Conservation (phyloP, 2,888 invertebrate species). For the Drosophila kanekoi region DNA sequence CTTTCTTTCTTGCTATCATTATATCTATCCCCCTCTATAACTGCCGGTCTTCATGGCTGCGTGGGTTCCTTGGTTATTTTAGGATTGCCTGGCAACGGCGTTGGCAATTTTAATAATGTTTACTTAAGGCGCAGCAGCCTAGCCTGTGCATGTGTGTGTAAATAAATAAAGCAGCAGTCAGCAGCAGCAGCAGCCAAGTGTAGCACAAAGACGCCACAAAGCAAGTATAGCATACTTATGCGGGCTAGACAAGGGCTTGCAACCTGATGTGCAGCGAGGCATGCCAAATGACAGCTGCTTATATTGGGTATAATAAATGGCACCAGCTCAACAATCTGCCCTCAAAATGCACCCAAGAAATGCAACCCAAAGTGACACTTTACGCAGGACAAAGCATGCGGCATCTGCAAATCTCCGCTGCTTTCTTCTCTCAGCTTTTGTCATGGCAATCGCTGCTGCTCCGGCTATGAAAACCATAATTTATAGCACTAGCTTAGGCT, state of each 20-base stretch:
- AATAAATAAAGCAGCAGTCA: conserved; percentile 49
- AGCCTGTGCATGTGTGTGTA: conserved; percentile 36
- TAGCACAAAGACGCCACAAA: conserved; percentile 43
- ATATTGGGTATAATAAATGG: conserved; percentile 53
- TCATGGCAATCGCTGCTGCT: conserved; percentile 29
- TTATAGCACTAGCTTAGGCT: conserved; percentile 38
- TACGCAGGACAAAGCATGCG: conserved; percentile 14
- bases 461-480: conserved; percentile 47
- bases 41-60: conserved; percentile 14
- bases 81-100: conserved; percentile 73
- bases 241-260: conserved; percentile 41
- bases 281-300: conserved; percentile 71
- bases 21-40: background rate
- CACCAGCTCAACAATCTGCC: conserved; percentile 59
- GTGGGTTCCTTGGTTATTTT: conserved; percentile 68
- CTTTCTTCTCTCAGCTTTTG: conserved; percentile 8
- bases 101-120: conserved; percentile 80
- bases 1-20: background rate
- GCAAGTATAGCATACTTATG: conserved; percentile 56
- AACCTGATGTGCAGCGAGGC: conserved; percentile 58
- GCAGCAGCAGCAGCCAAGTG: conserved; percentile 40
- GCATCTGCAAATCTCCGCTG: conserved; percentile 29
- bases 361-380: conserved; percentile 62
- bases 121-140: conserved; percentile 72
- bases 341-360: conserved; percentile 54